Conservation (phyloP, 35 echinoderm and acorn worm species). For the Apostichopus japonicus region DNA sequence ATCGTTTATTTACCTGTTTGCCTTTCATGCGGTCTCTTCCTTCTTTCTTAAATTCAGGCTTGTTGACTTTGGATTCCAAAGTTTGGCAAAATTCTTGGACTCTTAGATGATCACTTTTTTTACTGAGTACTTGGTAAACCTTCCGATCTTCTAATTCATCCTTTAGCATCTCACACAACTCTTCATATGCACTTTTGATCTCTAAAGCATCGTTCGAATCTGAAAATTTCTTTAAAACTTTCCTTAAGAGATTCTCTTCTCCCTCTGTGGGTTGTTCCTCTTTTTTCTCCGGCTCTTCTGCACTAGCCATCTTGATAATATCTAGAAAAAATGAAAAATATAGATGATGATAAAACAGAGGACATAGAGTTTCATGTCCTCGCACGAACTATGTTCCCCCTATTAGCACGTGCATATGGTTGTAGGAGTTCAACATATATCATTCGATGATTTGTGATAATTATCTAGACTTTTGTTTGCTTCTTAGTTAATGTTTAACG, state of each 20-base stretch:
- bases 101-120: constrained; percentile 13
- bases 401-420: no score
- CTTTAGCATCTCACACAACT: background rate
- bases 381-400: no score
- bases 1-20: background rate
- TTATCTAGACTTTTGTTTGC: no score
- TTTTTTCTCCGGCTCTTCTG: background rate
- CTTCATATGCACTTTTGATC: background rate
- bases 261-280: background rate
- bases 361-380: no score
- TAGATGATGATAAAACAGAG: no score
- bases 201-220: constrained; percentile 6
- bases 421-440: no score
- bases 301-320: background rate
- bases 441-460: no score
- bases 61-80: constrained; percentile 22
- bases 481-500: no score
- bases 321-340: no score
- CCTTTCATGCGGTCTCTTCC: background rate
- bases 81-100: constrained; percentile 8
- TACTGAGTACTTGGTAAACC: constrained; percentile 3
- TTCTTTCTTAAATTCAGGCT: constrained; percentile 19
- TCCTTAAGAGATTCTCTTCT: background rate
- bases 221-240: constrained; percentile 1
- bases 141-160: background rate